Percentiles rank a stretch among this genome's conserved stretches.
These are phyloP conservation scores for Microtus montanus DNA, from an alignment of 2,113 vertebrate species.

Conservation along the genomic window DNA sequence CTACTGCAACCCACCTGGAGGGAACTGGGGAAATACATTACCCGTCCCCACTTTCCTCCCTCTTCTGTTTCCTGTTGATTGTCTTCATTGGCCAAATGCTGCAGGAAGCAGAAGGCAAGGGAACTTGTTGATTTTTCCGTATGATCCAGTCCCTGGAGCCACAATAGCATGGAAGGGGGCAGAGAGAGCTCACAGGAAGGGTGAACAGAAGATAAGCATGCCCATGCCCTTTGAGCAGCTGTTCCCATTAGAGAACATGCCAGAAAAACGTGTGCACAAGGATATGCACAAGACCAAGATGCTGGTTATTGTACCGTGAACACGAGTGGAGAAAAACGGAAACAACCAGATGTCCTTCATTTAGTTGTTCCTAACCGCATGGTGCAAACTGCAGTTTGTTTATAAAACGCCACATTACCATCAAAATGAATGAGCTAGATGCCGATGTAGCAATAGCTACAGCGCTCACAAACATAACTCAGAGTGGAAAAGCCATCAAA, in stretches of 20 bases:
- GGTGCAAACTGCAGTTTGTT: neutral
- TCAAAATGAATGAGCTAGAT: slow-evolving; percentile 7
- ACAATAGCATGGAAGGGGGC: neutral
- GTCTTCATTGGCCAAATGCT: neutral
- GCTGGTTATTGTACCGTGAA: neutral
- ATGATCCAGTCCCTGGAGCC: neutral
- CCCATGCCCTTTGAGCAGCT: neutral
- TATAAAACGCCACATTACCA: neutral
- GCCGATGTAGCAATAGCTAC: neutral
- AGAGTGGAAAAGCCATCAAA: neutral
- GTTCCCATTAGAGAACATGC: neutral
- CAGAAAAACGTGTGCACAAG: neutral
- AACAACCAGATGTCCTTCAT: neutral
- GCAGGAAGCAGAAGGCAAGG: neutral
- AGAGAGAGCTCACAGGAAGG: neutral
- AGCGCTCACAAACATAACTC: neutral
- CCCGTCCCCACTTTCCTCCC: neutral
- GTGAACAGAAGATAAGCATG: neutral
- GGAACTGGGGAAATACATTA: neutral
- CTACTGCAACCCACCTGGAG: neutral
- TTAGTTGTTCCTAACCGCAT: neutral
- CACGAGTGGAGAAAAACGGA: neutral
- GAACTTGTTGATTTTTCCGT: neutral
- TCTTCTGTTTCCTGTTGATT: neutral
- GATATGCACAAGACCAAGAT: neutral